Evolutionary conservation across 2,797 vertebrate species (phyloP), one percentile per base, ranked within the genome.

Genomic region (Pangasius djambal): DNA sequence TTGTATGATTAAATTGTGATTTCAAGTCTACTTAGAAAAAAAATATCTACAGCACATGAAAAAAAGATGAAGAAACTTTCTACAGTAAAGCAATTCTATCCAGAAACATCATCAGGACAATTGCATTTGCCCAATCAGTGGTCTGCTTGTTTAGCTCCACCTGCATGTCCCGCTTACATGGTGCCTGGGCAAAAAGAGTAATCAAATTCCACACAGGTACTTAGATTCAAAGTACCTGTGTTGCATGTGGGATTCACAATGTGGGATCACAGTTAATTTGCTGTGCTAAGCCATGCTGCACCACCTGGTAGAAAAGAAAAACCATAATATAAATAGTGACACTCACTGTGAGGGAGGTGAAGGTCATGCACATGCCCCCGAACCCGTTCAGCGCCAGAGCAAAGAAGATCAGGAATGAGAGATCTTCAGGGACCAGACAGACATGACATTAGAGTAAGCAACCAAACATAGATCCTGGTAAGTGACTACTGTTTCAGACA

Each of bases 281-380:
- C 20, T 40, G 55, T 82, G 79, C 8, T 55, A 55, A 25, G 6
- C 7, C 52, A 81, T 20, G 31, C 16, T 2, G 8, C 79, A 83
- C 16, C 63, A 50, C 28, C 44, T 85, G 1, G 31, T 34, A 22
- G 12, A 48, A 6, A 34, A 81, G 9, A 37, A 81, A 40, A 40
- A 6, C 6, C 28, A 34, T 61, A 37, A 61, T 82, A 65, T 48
- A 25, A 67, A 85, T 55, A 34, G 48, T 52, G 20, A 37, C 34
- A 94, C 97, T 97, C 94, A 99, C 99, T 77, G 99, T 99, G 87
- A 99, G 96, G 0, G 99, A 99, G 0, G 99, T 99, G 95, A 99
- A 99, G 92, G 98, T 99, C 98, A 99, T 98, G 89, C 99, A 99
- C 98, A 99, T 99, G 87, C 99, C 99, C 86, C 99, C 99, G 67